Base-by-base conservation (phyloP, 2,888 invertebrate species). In the Elegia similella region DNA sequence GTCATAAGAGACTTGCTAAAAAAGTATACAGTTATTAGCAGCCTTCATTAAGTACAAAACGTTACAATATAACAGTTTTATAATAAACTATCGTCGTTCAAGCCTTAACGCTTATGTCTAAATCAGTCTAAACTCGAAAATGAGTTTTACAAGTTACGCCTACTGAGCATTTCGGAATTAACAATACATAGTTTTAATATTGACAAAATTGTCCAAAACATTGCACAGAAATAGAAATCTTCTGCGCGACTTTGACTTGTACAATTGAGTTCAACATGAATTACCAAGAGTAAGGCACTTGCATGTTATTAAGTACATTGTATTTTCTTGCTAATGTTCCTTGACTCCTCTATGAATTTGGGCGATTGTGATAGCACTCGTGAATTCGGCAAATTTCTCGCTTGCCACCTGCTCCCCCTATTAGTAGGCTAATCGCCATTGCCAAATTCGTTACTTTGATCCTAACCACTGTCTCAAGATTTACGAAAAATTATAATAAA, bases 71-170 rank as follows among this genome's bases (percentile, higher is more conserved):
- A 75, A 80, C 68, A 62, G 62, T 70, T 68, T 71, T 23, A 23
- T 64, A 61, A 70, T 70, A 70, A 84, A 81, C 75, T 82, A 82
- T 82, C 70, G 70, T 73, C 75, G 72, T 70, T 73, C 71, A 71
- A 86, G 82, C 81, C 76, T 82, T 84, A 86, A 85, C 76, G 80
- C 88, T 88, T 90, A 90, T 30, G 78, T 69, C 82, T 89, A 88
- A 78, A 81, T 91, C 90, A 91, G 91, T 91, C 91, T 82, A 63
- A 83, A 89, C 88, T 88, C 89, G 69, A 78, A 77, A 82, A 82
- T 73, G 87, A 90, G 89, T 83, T 79, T 63, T 63, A 69, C 66
- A 64, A 69, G 73, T 73, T 80, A 76, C 71, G 69, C 66, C 70
- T 82, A 80, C 77, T 86, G 84, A 85, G 85, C 84, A 83, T 84